Evolutionary conservation across 2,113 vertebrate species (phyloP), one percentile per base, ranked within the genome.

Genomic region (Mus musculus): DNA sequence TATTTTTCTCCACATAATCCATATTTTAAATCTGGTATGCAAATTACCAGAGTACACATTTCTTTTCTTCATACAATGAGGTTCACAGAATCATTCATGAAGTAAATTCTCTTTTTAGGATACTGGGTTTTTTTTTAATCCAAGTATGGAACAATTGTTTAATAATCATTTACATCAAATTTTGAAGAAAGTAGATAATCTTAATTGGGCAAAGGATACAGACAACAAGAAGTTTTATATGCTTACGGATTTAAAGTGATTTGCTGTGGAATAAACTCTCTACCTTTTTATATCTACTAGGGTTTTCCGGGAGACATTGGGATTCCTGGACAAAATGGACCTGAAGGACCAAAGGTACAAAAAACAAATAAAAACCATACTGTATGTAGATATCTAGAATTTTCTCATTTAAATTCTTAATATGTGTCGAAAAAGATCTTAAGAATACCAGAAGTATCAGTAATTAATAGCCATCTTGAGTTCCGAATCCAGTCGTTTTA

Each of bases 291-390:
- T 91, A 93, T 98, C 82, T 87, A 93, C 77, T 96, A 99, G 99
- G 99, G 99, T 69, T 99, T 99, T 99, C 99, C 99, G 82, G 99
- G 99, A 95, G 99, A 99, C 98, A 99, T 99, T 97, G 99, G 99
- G 56, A 92, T 98, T 86, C 99, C 99, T 96, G 99, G 99, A 89
- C 98, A 99, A 26, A 99, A 99, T 46, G 99, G 99, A 92, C 99
- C 99, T 76, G 99, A 99, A 97, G 99, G 99, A 98, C 98, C 98
- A 97, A 99, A 99, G 99, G 99, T 99, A 99, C 98, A 99, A 98
- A 93, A 89, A 36, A 65, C 93, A 63, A 46, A 81, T 28, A 52
- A 4, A 73, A 49, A 42, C 26, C 36, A 54, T 1, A 61, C 10
- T 56, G n/a, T 67, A 54, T 67, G 33, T 92, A 12, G 28, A 28